Evolutionary conservation across 2,113 vertebrate species (phyloP), one percentile per base, ranked within the genome.

Genomic region (Sinocyclocheilus maitianheensis): DNA sequence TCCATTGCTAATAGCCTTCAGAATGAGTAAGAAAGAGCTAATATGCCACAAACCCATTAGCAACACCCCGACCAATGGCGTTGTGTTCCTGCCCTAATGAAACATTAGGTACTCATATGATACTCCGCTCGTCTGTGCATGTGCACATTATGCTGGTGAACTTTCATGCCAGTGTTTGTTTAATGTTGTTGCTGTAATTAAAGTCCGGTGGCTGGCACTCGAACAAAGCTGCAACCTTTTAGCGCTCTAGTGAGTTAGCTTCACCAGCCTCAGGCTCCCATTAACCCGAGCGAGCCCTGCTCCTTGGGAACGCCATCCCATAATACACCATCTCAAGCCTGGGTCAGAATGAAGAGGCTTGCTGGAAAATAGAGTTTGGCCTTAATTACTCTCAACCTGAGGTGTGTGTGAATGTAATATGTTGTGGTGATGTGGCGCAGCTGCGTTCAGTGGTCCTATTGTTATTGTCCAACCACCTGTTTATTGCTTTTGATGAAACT

Each of bases 281-380:
- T 95, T 95, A 95, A 94, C 95, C 94, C 92, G 88, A 86, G 90
- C 76, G 90, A 91, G 90, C 91, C 85, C 87, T 83, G 81, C 48
- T 43, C 87, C 83, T 88, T 90, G 85, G 86, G 72, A 88, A 90
- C 77, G 87, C 87, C 87, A 92, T 92, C 90, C 91, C 89, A 78
- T 92, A 91, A 94, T 94, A 94, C 92, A 91, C 93, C 91, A 93
- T 89, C 87, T 89, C 88, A 75, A 77, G 80, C 72, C 86, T 26
- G 74, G 90, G 89, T 92, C 91, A 89, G 85, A 84, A 83, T 91
- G 84, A 92, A 91, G 91, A 92, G 93, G 91, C 89, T 93, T 86
- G 85, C 91, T 90, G 93, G 91, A 90, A 93, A 93, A 93, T 93
- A 85, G 83, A 93, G 91, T 92, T 93, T 86, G 91, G 81, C 77